Evolutionary conservation across 2,888 invertebrate genomes (phyloP), one percentile per base, ranked within the genome.

Genomic region (Erynnis tages): DNA sequence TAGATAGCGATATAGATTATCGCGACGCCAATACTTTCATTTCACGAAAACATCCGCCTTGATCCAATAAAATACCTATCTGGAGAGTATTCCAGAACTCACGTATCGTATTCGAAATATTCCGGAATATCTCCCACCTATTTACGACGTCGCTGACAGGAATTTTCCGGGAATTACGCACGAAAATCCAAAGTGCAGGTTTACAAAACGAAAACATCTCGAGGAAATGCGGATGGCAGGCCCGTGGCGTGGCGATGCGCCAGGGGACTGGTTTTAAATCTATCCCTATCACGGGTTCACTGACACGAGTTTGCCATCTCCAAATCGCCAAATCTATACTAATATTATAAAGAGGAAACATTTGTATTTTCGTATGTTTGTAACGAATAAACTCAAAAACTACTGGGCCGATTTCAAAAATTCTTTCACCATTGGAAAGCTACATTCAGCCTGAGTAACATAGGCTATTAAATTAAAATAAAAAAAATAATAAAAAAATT

Each of bases 121-220:
- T 49, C 40, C 40, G 23, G 23, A 49, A 49, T 40, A 49, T 38
- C 37, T 49, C 41, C 13, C 34, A 41, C 27, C 41, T 43, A 34
- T 49, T 43, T 34, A 25, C 41, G 34, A 8, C 41, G 41, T 8
- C 25, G 34, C 34, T 35, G 41, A 49, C 49, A 32, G 49, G 41
- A 49, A 49, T 49, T 49, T 49, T 49, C 41, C 49, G 49, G 49
- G 41, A 49, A 49, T 49, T 49, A 49, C 49, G 49, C 49, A 49
- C 16, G 52, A 57, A 59, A 58, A 54, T 49, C 54, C 47, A 34
- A 55, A 59, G 54, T 58, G 52, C 53, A 50, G 45, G 55, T 53
- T 52, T 48, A 54, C 44, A 52, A 23, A 55, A 52, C 38, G 49
- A 62, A 56, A 60, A 59, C 54, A 57, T 57, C 29, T 57, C 44